Percentiles rank a stretch among this genome's conserved stretches.
These are phyloP conservation scores for Thunnus maccoyii DNA, from an alignment of 2,113 vertebrate species.

Conservation along the genomic window DNA sequence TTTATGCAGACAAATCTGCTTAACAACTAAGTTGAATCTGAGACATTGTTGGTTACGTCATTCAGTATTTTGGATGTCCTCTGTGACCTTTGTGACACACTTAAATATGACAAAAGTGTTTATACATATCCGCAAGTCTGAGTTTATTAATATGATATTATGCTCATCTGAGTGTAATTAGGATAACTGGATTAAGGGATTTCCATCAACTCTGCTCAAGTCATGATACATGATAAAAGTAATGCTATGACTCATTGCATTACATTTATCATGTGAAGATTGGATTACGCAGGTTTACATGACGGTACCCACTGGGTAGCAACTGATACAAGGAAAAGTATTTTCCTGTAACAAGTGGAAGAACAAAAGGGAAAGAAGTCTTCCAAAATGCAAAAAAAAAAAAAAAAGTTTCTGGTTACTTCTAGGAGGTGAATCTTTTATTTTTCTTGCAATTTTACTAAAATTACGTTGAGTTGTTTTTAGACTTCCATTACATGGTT, in stretches of 20 bases:
- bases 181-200: constrained; percentile 38
- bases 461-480: neutral
- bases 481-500: neutral
- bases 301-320: neutral
- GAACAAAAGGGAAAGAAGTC: neutral
- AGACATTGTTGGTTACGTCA: neutral
- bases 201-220: neutral
- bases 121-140: neutral
- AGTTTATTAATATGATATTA: constrained; percentile 7
- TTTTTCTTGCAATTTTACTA: neutral
- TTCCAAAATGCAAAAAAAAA: too few species aligned
- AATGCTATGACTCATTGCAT: neutral
- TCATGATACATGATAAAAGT: neutral
- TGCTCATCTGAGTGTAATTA: neutral
- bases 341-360: neutral
- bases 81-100: neutral
- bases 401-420: too few species aligned
- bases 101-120: neutral
- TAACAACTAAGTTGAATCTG: neutral
- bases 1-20: too few species aligned
- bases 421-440: neutral
- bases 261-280: neutral
- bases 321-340: neutral
- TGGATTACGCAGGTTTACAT: too few species aligned
- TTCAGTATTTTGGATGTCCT: neutral